Base-by-base conservation (phyloP, 2,888 invertebrate species). In the Chydorus sphaericus region DNA sequence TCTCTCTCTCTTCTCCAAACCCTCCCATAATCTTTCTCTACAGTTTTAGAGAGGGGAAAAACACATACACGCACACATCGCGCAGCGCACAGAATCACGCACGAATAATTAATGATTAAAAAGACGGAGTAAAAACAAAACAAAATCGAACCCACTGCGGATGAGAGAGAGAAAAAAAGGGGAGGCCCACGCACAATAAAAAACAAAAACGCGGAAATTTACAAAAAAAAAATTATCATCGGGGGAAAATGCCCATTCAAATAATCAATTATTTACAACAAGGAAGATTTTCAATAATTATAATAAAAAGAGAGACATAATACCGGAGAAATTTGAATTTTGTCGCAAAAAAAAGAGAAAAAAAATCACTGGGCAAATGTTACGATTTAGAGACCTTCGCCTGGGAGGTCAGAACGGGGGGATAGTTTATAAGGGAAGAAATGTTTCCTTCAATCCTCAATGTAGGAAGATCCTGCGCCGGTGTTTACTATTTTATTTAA, bases 351-450 rank as follows among this genome's bases (percentile, higher is more conserved):
- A 16, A 18, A 7, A 39, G 39, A 39, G 7, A 44, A 44, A 44
- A 23, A 23, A 44, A 1, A 4, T 44, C 44, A 44, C 44, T 44
- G 44, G 44, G 44, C 44, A 14, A 44, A 26, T 44, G 44, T 44
- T 44, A 44, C 44, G 44, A 44, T 44, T 44, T 44, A 44, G 44
- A 44, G 44, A 44, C 44, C 44, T 44, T 44, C 23, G 44, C 26
- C 23, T 44, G 23, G 44, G 44, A 44, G 44, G 44, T 44, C 44
- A 44, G 44, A 44, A 44, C 44, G 44, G 44, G 26, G 14, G 14
- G 28, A 44, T 23, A 44, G n/a, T n/a, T n/a, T n/a, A n/a, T n/a
- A n/a, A n/a, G n/a, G n/a, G n/a, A n/a, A n/a, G n/a, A n/a, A n/a
- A n/a, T n/a, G n/a, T n/a, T n/a, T n/a, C n/a, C n/a, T n/a, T n/a